Base-by-base conservation (phyloP, 2,113 vertebrate genomes). In the Tenebrosternarchus preto region DNA sequence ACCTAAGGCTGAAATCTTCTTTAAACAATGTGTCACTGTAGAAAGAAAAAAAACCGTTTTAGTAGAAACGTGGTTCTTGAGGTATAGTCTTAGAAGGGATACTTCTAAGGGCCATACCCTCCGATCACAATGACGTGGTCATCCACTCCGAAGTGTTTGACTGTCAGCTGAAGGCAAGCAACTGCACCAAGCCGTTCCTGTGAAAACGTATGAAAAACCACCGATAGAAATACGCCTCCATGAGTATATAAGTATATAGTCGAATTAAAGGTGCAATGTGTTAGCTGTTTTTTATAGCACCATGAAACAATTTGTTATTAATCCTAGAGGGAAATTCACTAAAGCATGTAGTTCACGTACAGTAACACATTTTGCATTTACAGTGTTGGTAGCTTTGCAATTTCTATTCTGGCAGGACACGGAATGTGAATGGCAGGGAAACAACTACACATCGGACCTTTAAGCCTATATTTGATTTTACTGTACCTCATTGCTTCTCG, bases 1-100 rank as follows among this genome's bases (percentile, higher is more conserved):
- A 46, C 2, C 55, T 39, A n/a, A 95, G 91, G 80, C 93, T 93
- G 71, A 95, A 95, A 53, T 95, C 94, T 63, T 94, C 93, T 85
- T 88, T 92, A 85, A 95, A 94, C 22, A 94, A 89, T 0, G 93
- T 95, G 82, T 95, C 93, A 0, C 94, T 95, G 85, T 74, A 70
- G 81, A 78, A 82, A 53, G 20, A 70, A 7, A 60, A 61, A 15
- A 5, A 25, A 12, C 24, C 8, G 8, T 60, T 61, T 25, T 8
- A 61, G 9, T 15, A 3, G 25, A 16, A 4, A 17, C 4, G 1
- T 1, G 11, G 60, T 27, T 29, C 27, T 64, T 27, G 24, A 7
- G n/a, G 63, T 67, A 67, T 3, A 59, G 29, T 6, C 59, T 59
- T 55, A 24, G 16, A 43, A 7, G 25, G 1, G 4, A 75, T 11